Conservation (phyloP, 2,888 invertebrate species). For the Lithophane ornitopus region DNA sequence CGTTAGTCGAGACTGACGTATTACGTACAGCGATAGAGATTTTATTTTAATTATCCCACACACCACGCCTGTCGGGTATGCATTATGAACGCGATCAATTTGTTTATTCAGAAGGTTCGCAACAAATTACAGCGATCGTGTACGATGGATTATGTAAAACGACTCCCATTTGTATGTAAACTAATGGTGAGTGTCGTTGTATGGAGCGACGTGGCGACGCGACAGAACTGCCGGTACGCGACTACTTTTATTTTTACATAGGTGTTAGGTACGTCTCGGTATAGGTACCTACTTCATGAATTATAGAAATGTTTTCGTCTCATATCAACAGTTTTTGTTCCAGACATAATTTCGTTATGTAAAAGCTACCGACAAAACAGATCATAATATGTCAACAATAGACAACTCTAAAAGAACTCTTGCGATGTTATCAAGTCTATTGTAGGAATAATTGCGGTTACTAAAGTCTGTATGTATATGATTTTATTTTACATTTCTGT, state of each 20-base stretch:
- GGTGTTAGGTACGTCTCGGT: conserved; percentile 35
- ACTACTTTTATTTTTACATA: conserved; percentile 58
- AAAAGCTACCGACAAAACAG: conserved; percentile 11
- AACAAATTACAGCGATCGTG: conserved; percentile 88
- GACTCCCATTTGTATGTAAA: conserved; percentile 90
- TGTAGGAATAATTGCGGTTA: conserved; percentile 31
- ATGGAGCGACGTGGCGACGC: conserved; percentile 70
- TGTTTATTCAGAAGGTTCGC: conserved; percentile 87
- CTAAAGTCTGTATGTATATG: conserved; percentile 16
- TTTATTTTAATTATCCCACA: conserved; percentile 70
- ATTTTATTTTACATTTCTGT: conserved; percentile 47
- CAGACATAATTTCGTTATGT: conserved; percentile 8
- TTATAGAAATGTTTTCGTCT: conserved; percentile 30
- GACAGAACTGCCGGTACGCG: conserved; percentile 63
- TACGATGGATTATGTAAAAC: conserved; percentile 90
- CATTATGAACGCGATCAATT: conserved; percentile 86
- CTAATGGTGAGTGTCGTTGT: conserved; percentile 86
- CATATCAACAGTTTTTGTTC: neutral
- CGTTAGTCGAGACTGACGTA: conserved; percentile 65
- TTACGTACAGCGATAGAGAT: conserved; percentile 65
- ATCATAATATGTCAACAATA: conserved; percentile 35
- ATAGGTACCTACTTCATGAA: conserved; percentile 10
- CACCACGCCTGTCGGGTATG: conserved; percentile 79
- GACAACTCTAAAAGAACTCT: conserved; percentile 7
- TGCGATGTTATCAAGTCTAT: conserved; percentile 30